Evolutionary conservation across 2,113 vertebrate genomes (phyloP), one percentile per base, ranked within the genome.

Genomic region (Trichechus manatus): DNA sequence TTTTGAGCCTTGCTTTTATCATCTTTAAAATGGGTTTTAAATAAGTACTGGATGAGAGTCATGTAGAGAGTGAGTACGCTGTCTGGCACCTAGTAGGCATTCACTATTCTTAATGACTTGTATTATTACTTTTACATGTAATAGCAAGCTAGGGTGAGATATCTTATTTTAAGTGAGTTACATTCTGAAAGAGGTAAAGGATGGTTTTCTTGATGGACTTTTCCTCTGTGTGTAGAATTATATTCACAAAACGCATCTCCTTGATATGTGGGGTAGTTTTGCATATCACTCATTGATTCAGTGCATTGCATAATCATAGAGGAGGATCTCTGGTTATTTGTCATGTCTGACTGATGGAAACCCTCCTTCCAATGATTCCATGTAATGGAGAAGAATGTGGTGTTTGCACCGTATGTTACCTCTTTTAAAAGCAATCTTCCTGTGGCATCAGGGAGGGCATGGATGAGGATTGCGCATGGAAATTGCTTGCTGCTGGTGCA

Each of bases 351-450:
- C 53, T 94, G 64, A 88, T 85, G 66, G 59, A 90, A 93, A 89
- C 5, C 63, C 23, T 59, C 17, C 1, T 89, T 72, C 9, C 5
- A n/a, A 33, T 95, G 80, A 89, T 72, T 77, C 36, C 72, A 5
- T n/a, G 10, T 93, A 87, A 66, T 92, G n/a, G 11, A 91, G 74
- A 97, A 95, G 56, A 97, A 95, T 78, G 44, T 91, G 19, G 44
- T 29, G 4, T 89, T 93, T 61, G 10, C 33, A 88, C 17, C 31
- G 29, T 82, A 25, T 39, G 29, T 92, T 95, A 95, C 19, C 27
- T 20, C 44, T 13, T 92, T 93, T 59, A 36, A 84, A 33, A 80
- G 64, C 50, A n/a, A 59, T 89, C 31, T 89, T 96, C 13, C 47
- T 86, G 23, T 80, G 63, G 25, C 86, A 14, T 3, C 22, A 9